Conservation (phyloP, 2,113 vertebrate species). For the Xiphias gladius region DNA sequence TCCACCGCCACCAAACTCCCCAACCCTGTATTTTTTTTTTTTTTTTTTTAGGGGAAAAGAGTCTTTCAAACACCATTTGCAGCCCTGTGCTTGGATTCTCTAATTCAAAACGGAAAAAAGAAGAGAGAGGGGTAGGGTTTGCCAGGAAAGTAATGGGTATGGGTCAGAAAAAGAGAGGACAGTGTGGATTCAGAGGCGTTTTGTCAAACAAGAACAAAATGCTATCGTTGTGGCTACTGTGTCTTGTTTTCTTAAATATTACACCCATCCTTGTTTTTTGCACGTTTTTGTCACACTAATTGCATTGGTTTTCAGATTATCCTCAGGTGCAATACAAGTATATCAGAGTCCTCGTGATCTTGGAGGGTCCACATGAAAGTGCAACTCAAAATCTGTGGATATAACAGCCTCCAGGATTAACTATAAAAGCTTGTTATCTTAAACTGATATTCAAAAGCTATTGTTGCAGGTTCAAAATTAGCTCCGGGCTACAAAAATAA, state of each 20-base stretch:
- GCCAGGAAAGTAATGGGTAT: conserved; percentile 80
- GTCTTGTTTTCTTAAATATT: conserved; percentile 39
- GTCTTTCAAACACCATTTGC: conserved; percentile 80
- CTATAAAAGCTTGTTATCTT: conserved; percentile 62
- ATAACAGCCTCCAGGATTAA: conserved; percentile 66
- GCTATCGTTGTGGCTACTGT: background rate
- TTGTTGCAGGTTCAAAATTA: conserved; percentile 72
- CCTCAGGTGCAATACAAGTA: conserved; percentile 55
- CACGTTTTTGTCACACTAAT: conserved; percentile 21
- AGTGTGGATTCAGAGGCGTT: conserved; percentile 36
- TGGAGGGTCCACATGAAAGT: conserved; percentile 62
- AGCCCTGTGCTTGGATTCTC: conserved; percentile 74
- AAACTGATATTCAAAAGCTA: conserved; percentile 72
- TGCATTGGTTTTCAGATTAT: conserved; percentile 56
- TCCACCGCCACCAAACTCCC: conserved; percentile 41
- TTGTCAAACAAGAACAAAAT: conserved; percentile 14
- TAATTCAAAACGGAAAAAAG: conserved; percentile 72
- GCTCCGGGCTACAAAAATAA: conserved; percentile 71
- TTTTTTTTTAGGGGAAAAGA: conserved; percentile 39
- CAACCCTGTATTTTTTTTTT: conserved; percentile 51
- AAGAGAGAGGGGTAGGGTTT: conserved; percentile 42
- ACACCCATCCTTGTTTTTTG: conserved; percentile 8
- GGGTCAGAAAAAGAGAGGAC: conserved; percentile 52
- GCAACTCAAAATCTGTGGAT: conserved; percentile 46
- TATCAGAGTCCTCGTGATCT: conserved; percentile 55